Evolutionary conservation across 2,888 invertebrate species (phyloP), one percentile per base, ranked within the genome.

Genomic region (Penaeus monodon): DNA sequence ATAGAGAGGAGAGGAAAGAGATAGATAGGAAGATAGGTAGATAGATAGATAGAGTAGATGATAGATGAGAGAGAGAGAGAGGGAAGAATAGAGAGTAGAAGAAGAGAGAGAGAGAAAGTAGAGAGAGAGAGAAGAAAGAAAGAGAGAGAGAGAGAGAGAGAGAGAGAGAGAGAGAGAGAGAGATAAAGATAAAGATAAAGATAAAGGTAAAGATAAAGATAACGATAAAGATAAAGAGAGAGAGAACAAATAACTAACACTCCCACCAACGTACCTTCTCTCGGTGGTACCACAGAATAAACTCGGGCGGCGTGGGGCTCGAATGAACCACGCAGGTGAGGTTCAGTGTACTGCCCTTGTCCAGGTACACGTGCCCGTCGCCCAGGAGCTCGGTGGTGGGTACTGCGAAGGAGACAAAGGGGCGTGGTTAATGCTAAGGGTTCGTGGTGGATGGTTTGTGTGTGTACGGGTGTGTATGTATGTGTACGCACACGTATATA

Each of bases 271-370:
- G 7, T 80, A 89, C 89, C 88, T 86, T 89, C 24, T 89, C 89
- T 7, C 89, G 57, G 81, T 89, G 89, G 73, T 89, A 89, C 89
- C 89, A 89, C 22, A 89, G 70, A 44, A 89, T 88, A 66, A 88
- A 89, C 74, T 89, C 89, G 0, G 89, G 89, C 20, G 89, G 81
- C 0, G 88, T 81, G 20, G 89, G 89, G 10, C 88, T 88, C 85
- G 86, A 90, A 64, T 88, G 89, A 20, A 90, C 86, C 29, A 90
- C 84, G 73, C 89, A 90, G 73, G 88, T 90, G 17, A 90, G 89
- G 78, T 90, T 90, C 10, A 90, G 77, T 10, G 89, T 90, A 57
- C 88, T 88, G 24, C 89, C 89, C 17, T 79, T 65, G 83, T 90
- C 88, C 57, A 90, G 76, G 82, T 81, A 90, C 44, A 90, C 86